These are phyloP conservation scores for Cranoglanis bouderius DNA, from an alignment of 2,113 vertebrate genomes.

Conservation along the genomic window DNA sequence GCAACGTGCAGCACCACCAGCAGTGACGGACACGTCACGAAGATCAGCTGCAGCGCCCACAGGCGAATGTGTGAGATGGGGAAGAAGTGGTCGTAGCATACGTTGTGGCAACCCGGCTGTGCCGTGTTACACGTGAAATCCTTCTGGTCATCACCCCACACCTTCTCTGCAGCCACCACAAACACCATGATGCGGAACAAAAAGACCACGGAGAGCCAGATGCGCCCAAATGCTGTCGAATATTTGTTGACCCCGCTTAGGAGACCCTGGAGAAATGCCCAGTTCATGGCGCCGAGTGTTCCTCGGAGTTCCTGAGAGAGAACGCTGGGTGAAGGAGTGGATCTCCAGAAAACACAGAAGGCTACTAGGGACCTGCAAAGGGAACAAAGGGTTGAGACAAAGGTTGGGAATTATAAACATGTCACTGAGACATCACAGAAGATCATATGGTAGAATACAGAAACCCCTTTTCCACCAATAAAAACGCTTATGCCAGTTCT, in stretches of 20 bases:
- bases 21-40: conserved; percentile 92
- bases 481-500: background rate
- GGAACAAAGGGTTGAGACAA: background rate
- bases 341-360: background rate
- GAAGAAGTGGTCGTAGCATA: conserved; percentile 92
- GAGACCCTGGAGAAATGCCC: conserved; percentile 84
- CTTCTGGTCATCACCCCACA: conserved; percentile 93
- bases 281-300: conserved; percentile 82
- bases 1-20: conserved; percentile 93
- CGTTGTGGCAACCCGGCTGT: conserved; percentile 92
- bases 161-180: conserved; percentile 86
- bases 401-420: background rate
- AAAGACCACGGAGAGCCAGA: conserved; percentile 95
- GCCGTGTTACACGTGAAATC: conserved; percentile 91
- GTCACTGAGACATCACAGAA: background rate
- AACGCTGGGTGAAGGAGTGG: background rate
- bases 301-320: background rate
- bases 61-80: conserved; percentile 91
- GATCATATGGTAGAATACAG: background rate
- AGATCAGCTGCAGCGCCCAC: conserved; percentile 97
- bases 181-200: conserved; percentile 93
- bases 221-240: conserved; percentile 89
- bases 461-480: background rate
- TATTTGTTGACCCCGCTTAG: conserved; percentile 91
- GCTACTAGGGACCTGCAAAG: background rate